Conservation (phyloP, 2,113 vertebrate genomes). For the Balaenoptera acutorostrata region DNA sequence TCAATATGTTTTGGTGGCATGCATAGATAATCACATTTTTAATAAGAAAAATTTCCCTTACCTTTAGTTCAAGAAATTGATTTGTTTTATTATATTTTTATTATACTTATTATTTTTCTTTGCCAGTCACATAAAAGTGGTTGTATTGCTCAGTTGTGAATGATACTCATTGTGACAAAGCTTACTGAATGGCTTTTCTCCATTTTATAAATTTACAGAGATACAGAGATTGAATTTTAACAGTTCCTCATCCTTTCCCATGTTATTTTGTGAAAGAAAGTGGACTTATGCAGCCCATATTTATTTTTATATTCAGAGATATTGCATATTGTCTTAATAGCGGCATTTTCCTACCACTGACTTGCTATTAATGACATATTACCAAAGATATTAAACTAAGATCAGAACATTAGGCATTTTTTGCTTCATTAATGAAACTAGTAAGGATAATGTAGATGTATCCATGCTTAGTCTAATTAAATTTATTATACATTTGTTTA, state of each 20-base stretch:
- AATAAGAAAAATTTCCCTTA: conserved; percentile 32
- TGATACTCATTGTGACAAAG: conserved; percentile 8
- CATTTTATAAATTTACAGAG: conserved; percentile 31
- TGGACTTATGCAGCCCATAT: not conserved
- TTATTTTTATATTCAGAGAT: conserved; percentile 3
- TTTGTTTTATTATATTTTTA: conserved; percentile 37
- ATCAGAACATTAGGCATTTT: not conserved
- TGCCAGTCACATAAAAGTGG: conserved; percentile 22
- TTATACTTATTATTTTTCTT: conserved; percentile 25
- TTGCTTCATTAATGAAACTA: conserved; percentile 33
- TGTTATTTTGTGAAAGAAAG: not conserved
- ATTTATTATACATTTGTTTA: not conserved
- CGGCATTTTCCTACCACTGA: not conserved
- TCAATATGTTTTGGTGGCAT: not conserved
- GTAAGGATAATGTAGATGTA: not conserved
- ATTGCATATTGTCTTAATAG: not conserved
- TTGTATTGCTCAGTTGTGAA: not conserved
- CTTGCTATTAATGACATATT: conserved; percentile 11
- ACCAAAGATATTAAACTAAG: conserved; percentile 16
- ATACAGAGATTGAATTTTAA: conserved; percentile 6
- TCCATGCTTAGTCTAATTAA: conserved; percentile 24
- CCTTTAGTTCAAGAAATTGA: conserved; percentile 17
- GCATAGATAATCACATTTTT: conserved; percentile 50
- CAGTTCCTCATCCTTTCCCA: not conserved
- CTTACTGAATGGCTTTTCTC: conserved; percentile 14